A percentile compares a stretch with the other conserved stretches of the same genome.
These are phyloP conservation scores for Botia almorhae DNA, from an alignment of 2,797 vertebrate species.

Conservation along the genomic window DNA sequence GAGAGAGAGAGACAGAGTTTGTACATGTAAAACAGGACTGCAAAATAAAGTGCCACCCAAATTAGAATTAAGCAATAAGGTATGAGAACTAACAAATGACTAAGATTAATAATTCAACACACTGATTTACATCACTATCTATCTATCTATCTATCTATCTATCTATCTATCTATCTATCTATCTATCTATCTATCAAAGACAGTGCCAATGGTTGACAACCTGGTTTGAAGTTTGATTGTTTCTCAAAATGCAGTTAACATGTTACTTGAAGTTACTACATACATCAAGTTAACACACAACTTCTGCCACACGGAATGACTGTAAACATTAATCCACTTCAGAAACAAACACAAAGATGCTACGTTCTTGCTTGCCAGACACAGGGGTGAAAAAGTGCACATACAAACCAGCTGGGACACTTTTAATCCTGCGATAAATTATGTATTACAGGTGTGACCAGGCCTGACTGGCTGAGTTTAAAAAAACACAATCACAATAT, in stretches of 20 bases:
- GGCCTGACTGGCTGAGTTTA: background rate
- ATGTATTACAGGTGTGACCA: background rate
- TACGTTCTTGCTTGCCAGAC: background rate
- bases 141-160: too few relatives aligned
- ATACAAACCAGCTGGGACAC: slow-evolving; percentile 3
- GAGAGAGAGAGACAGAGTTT: too few relatives aligned
- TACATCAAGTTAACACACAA: background rate
- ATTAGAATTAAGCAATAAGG: too few relatives aligned
- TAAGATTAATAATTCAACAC: too few relatives aligned
- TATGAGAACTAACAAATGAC: too few relatives aligned
- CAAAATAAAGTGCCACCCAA: too few relatives aligned
- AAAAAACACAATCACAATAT: background rate
- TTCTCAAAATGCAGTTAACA: background rate
- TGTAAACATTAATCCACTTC: background rate
- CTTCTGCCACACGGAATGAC: background rate
- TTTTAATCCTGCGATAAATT: background rate
- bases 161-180: too few relatives aligned
- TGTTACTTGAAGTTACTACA: background rate
- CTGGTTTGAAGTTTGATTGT: background rate
- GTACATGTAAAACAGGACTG: too few relatives aligned
- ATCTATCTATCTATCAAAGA: too few relatives aligned
- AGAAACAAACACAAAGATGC: background rate
- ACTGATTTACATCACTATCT: too few relatives aligned
- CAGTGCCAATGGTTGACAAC: background rate
- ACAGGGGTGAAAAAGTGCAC: background rate